Base-by-base conservation (phyloP, 1,140 invertebrate species). In the Rhopalosiphum padi region DNA sequence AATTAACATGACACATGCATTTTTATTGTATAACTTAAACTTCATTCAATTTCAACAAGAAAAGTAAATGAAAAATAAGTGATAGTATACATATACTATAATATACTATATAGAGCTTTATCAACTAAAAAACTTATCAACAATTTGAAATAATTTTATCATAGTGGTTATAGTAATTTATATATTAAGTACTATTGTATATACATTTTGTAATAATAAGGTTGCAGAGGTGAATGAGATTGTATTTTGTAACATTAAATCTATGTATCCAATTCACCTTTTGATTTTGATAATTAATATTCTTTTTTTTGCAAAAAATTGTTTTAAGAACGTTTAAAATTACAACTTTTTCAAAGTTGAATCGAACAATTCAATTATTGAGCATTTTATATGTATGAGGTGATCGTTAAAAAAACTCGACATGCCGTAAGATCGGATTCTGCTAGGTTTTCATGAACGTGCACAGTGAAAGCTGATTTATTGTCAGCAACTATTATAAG, bases 401-500 rank as follows among this genome's bases (percentile, higher is more conserved):
- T 43, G 37, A 41, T 41, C 5, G n/a, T 88, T 48, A 48, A 48
- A 88, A 46, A 35, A 88, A 35, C 46, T 86, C 11, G 25, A 43
- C 85, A 86, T 46, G 85, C 41, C 25, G 35, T 89, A 89, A 89
- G 22, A 89, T 37, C 35, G 21, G 37, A 60, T 68, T 68, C 41
- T 37, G 25, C 43, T 60, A 68, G 22, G 9, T 90, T 68, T 43
- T n/a, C 43, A 18, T 11, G 22, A 90, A 90, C 43, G 25, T 89
- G n/a, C 37, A 68, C 43, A n/a, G 25, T 43, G 15, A 86, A 5
- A 30, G 51, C 91, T 93, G 91, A 93, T 93, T 93, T 93, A 93
- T 93, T 86, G 48, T 85, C 35, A 86, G 82, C 35, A 85, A 55
- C 43, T 53, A 93, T 93, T 93, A 55, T 85, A 93, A 86, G 35